phyloP scores from a whole-genome alignment of 2,888 invertebrate species.

The Eupsilia transversa region DNA sequence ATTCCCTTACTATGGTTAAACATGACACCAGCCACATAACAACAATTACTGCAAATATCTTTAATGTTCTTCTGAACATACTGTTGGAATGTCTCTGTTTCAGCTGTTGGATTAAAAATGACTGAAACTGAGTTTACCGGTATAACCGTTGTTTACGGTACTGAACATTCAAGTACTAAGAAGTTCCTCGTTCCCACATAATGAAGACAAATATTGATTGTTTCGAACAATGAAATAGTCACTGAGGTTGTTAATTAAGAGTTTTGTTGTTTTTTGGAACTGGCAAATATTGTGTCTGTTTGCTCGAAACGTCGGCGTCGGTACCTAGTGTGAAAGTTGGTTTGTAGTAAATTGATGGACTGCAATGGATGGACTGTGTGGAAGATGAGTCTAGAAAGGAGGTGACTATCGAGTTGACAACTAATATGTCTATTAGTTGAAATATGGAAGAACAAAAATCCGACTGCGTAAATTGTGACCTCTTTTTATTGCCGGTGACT shows the following conservation, averaged over 20 bases:
- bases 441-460: background rate
- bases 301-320: conserved; percentile 12
- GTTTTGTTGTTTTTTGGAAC: conserved; percentile 38
- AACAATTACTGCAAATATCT: conserved; percentile 66
- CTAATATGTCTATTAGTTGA: too few relatives aligned
- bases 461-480: too few relatives aligned
- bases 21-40: conserved; percentile 75
- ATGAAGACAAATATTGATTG: conserved; percentile 71
- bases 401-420: background rate
- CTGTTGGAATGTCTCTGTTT: conserved; percentile 18
- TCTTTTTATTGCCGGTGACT: too few relatives aligned
- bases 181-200: conserved; percentile 70
- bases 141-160: conserved; percentile 50
- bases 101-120: conserved; percentile 24
- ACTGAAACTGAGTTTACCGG: background rate
- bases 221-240: conserved; percentile 67
- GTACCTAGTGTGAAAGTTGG: background rate
- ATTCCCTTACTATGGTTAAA: conserved; percentile 71
- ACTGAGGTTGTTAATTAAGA: conserved; percentile 60
- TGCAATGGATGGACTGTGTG: background rate
- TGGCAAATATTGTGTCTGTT: background rate
- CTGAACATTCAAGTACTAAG: conserved; percentile 65
- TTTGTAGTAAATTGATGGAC: background rate
- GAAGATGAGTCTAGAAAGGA: too few relatives aligned
- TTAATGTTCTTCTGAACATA: conserved; percentile 60